Conservation (phyloP, 2,888 invertebrate species). For the Rambutsinella grinnellia region DNA sequence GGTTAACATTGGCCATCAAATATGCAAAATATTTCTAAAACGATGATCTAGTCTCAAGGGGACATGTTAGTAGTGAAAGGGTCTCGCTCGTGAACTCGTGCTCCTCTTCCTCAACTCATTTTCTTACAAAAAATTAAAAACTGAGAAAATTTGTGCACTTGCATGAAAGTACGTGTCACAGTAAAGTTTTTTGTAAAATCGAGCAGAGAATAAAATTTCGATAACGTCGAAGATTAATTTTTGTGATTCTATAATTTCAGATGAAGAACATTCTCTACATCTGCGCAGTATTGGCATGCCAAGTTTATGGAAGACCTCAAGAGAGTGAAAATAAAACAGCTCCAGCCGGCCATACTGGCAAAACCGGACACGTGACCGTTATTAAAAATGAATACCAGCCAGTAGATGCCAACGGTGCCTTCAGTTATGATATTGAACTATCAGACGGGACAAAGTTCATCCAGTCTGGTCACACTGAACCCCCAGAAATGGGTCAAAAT, state of each 20-base stretch:
- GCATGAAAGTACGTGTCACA: too few relatives aligned
- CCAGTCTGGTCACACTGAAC: constrained; percentile 57
- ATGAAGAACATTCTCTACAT: constrained; percentile 5
- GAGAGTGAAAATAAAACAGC: constrained; percentile 3
- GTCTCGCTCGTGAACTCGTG: too few relatives aligned
- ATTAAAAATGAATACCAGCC: constrained; percentile 47
- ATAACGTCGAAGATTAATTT: too few relatives aligned
- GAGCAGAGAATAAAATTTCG: too few relatives aligned
- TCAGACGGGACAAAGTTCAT: constrained; percentile 58
- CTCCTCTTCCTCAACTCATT: too few relatives aligned
- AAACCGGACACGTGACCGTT: constrained; percentile 29
- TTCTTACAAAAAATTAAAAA: too few relatives aligned
- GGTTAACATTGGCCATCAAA: too few relatives aligned
- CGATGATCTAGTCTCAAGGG: too few relatives aligned
- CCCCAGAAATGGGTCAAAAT: constrained; percentile 53
- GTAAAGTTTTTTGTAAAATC: too few relatives aligned
- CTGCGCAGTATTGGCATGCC: constrained; percentile 26
- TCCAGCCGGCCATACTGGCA: not conserved
- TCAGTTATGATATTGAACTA: constrained; percentile 59
- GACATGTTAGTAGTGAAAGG: too few relatives aligned
- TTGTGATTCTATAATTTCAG: constrained; percentile 7
- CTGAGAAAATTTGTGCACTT: too few relatives aligned
- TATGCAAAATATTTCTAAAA: too few relatives aligned
- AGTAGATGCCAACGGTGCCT: constrained; percentile 54
- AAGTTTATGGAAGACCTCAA: constrained; percentile 29